Evolutionary conservation across 2,888 invertebrate genomes (phyloP).

Genomic region (Himalopsyche tibetana): DNA sequence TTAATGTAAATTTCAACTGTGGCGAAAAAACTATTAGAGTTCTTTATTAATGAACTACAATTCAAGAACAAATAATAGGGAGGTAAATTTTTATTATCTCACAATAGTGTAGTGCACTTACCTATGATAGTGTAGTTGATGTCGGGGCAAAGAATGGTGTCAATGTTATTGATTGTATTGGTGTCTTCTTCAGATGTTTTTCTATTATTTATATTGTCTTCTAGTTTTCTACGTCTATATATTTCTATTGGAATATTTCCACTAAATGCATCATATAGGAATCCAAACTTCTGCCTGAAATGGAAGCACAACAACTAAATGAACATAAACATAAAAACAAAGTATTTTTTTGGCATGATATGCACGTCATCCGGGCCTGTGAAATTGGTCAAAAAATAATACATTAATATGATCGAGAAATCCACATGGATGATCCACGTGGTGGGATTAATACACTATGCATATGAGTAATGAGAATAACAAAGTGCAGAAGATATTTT

Average conservation of each 20-base stretch:
- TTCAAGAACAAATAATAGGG: slow-evolving; percentile 66
- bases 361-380: no score
- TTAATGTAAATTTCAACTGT: no score
- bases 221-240: slow-evolving; percentile 24
- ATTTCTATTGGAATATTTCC: slow-evolving; percentile 57
- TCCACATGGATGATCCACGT: no score
- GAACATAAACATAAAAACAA: neutral
- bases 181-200: slow-evolving; percentile 29
- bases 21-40: no score
- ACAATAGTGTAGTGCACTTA: slow-evolving; percentile 37
- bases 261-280: slow-evolving; percentile 63
- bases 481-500: no score
- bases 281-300: slow-evolving; percentile 64
- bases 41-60: no score
- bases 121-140: slow-evolving; percentile 56
- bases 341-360: no score
- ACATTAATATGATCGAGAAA: no score
- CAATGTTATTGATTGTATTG: slow-evolving; percentile 29
- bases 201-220: neutral
- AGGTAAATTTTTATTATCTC: no score
- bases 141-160: slow-evolving; percentile 43
- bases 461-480: no score
- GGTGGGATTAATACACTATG: no score
- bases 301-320: neutral
- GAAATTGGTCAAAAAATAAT: no score